A percentile compares a stretch with the other conserved stretches of the same genome.
Evolutionary conservation across 2,888 invertebrate genomes (phyloP).

Genomic region (Cephus runcator): DNA sequence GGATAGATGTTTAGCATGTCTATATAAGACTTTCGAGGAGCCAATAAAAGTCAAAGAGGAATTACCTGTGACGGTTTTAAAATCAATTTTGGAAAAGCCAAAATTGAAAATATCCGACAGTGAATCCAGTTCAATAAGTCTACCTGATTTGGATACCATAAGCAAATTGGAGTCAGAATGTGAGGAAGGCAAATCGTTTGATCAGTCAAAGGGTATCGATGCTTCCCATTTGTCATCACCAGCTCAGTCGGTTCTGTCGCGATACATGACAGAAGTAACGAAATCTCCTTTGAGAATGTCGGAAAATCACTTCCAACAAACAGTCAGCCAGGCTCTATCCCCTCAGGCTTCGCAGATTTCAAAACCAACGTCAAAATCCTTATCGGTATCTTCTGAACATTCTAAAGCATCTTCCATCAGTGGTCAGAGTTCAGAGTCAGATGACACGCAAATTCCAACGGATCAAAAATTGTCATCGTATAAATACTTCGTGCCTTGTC

Average conservation of each 20-base stretch:
- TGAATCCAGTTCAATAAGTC: slow-evolving; percentile 23
- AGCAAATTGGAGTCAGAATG: neutral
- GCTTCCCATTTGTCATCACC: neutral
- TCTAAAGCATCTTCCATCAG: slow-evolving; percentile 32
- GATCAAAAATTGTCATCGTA: slow-evolving; percentile 25
- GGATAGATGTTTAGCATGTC: slow-evolving; percentile 56
- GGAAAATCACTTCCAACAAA: neutral
- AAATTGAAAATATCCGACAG: slow-evolving; percentile 18
- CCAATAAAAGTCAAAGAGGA: slow-evolving; percentile 10
- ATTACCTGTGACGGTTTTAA: slow-evolving; percentile 13
- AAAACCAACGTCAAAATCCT: slow-evolving; percentile 26
- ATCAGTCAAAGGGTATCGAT: neutral
- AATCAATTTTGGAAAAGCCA: slow-evolving; percentile 7
- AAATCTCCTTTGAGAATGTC: neutral
- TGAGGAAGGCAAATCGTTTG: neutral
- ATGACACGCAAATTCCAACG: slow-evolving; percentile 32
- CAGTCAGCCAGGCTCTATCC: neutral
- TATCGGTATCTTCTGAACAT: slow-evolving; percentile 38
- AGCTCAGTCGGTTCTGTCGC: neutral
- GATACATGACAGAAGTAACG: neutral
- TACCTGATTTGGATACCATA: slow-evolving; percentile 20
- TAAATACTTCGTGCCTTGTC: slow-evolving; percentile 54
- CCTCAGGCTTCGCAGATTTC: slow-evolving; percentile 22
- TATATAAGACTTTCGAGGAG: slow-evolving; percentile 39
- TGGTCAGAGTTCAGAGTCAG: slow-evolving; percentile 40